Evolutionary conservation across 2,888 invertebrate species (phyloP), one percentile per base, ranked within the genome.

Genomic region (Leptinotarsa rubiginosa): DNA sequence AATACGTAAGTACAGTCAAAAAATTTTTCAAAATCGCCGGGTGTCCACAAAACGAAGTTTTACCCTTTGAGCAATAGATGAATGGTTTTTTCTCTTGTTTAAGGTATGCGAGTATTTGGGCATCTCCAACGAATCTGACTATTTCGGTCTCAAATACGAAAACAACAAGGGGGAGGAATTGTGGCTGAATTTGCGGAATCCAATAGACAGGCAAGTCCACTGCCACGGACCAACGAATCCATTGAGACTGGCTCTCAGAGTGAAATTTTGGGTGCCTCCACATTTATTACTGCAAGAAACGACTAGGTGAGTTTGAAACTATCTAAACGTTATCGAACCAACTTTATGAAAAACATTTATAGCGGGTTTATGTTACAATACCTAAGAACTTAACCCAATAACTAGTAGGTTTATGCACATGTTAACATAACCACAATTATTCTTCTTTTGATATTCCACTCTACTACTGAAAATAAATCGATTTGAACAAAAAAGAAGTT

Each of bases 181-280:
- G 69, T 97, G 96, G 97, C 89, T 96, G 78, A 97, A 97, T 87
- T 89, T 96, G 83, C 90, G 96, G 77, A 97, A 97, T 88, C 93
- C 93, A 67, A 91, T 95, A 79, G 93, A 93, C 84, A 91, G 93
- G 75, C 94, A 95, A 85, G 91, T 93, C 75, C 83, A 81, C 78
- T 84, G 83, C 72, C 85, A 87, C 72, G 91, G 91, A 73, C 92
- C 93, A 73, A 88, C 90, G 10, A 88, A 90, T 54, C 91, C 91
- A 54, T 90, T 92, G 76, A 90, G 94, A 66, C 91, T 95, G 79
- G 92, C 92, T 79, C 89, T 95, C 74, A 89, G 94, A 79, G 95
- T 96, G 81, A 97, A 97, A 88, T 97, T 96, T 89, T 96, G 96
- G 95, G 96, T 97, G 64, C 95, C 95, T 3, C 96, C 96, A 3